Evolutionary conservation across 2,888 invertebrate genomes (phyloP).

Genomic region (Troglohyphantes excavatus): DNA sequence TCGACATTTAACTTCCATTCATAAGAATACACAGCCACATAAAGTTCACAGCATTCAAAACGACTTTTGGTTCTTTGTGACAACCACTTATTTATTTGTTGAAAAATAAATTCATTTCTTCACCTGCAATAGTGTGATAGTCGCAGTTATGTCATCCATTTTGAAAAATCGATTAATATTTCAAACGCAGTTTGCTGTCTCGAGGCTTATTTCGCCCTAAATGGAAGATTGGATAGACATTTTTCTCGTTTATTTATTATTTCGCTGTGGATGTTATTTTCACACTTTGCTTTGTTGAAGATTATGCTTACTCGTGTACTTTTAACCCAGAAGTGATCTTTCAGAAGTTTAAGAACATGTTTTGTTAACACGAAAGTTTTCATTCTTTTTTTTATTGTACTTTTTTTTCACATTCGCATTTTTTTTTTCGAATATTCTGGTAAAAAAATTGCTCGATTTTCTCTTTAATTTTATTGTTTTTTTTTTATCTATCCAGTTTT

Average conservation of each 20-base stretch:
- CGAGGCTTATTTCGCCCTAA: background rate
- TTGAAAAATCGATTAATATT: conserved; percentile 1
- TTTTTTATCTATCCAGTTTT: too few species aligned
- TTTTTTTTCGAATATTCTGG: too few species aligned
- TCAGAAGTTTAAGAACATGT: background rate
- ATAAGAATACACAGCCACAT: too few species aligned
- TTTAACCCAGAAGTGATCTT: conserved; percentile 4
- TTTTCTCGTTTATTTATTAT: background rate
- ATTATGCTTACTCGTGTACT: conserved; percentile 5
- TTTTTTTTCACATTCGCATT: too few species aligned
- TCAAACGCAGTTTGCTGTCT: conserved; percentile 5
- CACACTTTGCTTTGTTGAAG: background rate
- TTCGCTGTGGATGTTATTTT: background rate
- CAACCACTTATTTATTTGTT: background rate
- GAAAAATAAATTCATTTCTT: background rate
- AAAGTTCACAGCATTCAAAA: too few species aligned
- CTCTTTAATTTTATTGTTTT: too few species aligned
- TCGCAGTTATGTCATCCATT: background rate
- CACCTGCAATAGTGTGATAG: background rate
- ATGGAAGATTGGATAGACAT: background rate
- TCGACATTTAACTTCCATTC: too few species aligned
- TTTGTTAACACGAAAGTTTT: background rate
- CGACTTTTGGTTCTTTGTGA: too few species aligned
- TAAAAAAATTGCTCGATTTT: too few species aligned
- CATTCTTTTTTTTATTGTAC: too few species aligned